phyloP scores from a whole-genome alignment of 2,797 vertebrate genomes.

The Platalea minor region DNA sequence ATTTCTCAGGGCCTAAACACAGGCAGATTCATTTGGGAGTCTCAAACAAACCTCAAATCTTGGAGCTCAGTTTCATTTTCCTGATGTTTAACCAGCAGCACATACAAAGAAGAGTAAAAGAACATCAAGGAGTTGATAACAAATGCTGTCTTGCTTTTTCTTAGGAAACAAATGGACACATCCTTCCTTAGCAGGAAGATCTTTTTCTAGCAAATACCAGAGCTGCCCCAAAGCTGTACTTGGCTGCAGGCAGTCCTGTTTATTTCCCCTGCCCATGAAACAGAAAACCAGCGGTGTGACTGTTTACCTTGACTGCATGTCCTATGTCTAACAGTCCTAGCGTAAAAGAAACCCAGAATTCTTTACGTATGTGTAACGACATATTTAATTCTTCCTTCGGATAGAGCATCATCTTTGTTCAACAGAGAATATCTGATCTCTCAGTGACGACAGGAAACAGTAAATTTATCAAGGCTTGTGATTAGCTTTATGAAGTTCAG shows the following conservation, averaged over 20 bases:
- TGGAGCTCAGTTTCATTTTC: background rate
- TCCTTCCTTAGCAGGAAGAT: background rate
- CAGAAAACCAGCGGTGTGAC: background rate
- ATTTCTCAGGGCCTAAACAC: background rate
- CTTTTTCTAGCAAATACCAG: background rate
- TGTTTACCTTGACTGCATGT: background rate
- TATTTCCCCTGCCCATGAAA: background rate
- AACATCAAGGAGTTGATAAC: background rate
- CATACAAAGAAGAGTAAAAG: background rate
- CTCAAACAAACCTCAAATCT: background rate
- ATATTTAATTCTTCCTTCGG: background rate
- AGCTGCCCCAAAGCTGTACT: background rate
- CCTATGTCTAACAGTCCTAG: background rate
- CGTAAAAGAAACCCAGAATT: background rate
- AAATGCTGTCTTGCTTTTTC: background rate
- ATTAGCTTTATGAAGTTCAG: background rate
- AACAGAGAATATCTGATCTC: background rate
- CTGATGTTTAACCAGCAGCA: background rate
- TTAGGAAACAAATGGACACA: background rate
- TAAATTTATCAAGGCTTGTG: background rate
- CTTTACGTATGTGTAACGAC: background rate
- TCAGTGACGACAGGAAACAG: background rate
- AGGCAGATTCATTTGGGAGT: background rate
- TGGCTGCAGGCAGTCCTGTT: background rate
- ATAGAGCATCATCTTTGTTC: background rate